Evolutionary conservation across 2,113 vertebrate genomes (phyloP), one percentile per base, ranked within the genome.

Genomic region (Apistogramma diplotaenia): DNA sequence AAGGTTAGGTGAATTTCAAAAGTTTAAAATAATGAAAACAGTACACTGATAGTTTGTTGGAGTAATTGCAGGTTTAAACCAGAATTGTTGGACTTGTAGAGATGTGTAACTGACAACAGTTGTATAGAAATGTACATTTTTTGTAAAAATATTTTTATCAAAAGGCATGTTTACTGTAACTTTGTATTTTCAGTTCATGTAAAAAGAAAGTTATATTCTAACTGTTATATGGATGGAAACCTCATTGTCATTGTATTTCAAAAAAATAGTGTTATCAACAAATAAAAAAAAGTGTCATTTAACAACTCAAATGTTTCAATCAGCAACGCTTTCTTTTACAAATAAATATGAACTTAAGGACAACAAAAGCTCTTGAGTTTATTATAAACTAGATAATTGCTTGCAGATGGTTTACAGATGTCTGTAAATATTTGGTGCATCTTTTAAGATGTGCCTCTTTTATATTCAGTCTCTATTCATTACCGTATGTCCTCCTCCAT

Each of bases 81-180:
- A 76, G 76, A 82, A 80, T 51, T 3, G 59, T 74, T 33, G 80
- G 76, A 75, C 81, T 80, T 62, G 62, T 81, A 77, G 83, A 76
- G 83, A 79, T 35, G 88, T 89, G 88, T 81, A 81, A 83, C 79
- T 84, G 90, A 87, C 84, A 84, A 83, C 85, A 86, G 90, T 90
- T 96, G 92, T 95, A 94, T 93, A 95, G 91, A 96, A 94, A 95
- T 95, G 92, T 94, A 95, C 91, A 95, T 93, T 94, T 87, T 95
- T 95, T 95, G 93, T 95, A 95, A 94, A 94, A 89, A 93, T 94
- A 95, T 96, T 95, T 95, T 94, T 95, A 95, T 94, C 91, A 84
- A 94, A 91, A 82, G 90, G 94, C 95, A 95, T 95, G 94, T 94
- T 94, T 87, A 90, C 89, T 93, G 93, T 94, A 92, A 92, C 91